Conservation (phyloP, 1,140 invertebrate genomes). For the Philotrypesis tridentata region DNA sequence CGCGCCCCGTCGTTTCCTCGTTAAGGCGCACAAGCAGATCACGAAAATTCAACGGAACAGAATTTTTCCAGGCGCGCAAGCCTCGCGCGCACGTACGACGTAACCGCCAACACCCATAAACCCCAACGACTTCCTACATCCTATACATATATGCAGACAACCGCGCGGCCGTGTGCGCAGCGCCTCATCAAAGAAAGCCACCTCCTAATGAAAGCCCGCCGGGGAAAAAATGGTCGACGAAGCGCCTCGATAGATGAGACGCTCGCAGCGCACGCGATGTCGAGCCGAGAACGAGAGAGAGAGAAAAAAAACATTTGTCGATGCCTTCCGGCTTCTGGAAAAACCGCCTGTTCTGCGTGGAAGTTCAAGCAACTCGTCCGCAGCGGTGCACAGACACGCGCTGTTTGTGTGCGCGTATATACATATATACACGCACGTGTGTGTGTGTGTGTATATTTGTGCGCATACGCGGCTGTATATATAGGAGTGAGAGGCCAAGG, state of each 20-base stretch:
- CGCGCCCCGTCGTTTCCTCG: too few relatives aligned
- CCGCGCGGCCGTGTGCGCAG: too few relatives aligned
- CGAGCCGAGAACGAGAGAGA: too few relatives aligned
- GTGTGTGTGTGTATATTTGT: slow-evolving; percentile 49
- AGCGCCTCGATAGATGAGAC: slow-evolving; percentile 29
- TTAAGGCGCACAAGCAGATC: neutral
- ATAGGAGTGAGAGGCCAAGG: too few relatives aligned
- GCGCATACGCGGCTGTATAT: too few relatives aligned
- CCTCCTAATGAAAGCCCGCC: neutral
- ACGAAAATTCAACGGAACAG: neutral
- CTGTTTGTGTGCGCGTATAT: slow-evolving; percentile 38
- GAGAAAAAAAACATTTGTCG: slow-evolving; percentile 4
- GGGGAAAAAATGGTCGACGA: neutral
- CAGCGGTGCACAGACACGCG: too few relatives aligned
- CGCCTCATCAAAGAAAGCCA: neutral
- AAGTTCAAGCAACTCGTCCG: slow-evolving; percentile 67
- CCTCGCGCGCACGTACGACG: neutral
- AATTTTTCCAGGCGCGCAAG: neutral
- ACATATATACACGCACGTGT: neutral
- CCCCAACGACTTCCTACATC: neutral
- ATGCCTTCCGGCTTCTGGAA: slow-evolving; percentile 23
- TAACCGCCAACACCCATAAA: neutral
- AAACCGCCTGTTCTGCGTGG: slow-evolving; percentile 36
- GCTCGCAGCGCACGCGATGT: neutral
- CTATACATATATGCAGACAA: too few relatives aligned